A percentile compares a stretch with the other conserved stretches of the same genome.
Evolutionary conservation across 2,888 invertebrate genomes (phyloP).

Genomic region (Hipparchia sbordonii): DNA sequence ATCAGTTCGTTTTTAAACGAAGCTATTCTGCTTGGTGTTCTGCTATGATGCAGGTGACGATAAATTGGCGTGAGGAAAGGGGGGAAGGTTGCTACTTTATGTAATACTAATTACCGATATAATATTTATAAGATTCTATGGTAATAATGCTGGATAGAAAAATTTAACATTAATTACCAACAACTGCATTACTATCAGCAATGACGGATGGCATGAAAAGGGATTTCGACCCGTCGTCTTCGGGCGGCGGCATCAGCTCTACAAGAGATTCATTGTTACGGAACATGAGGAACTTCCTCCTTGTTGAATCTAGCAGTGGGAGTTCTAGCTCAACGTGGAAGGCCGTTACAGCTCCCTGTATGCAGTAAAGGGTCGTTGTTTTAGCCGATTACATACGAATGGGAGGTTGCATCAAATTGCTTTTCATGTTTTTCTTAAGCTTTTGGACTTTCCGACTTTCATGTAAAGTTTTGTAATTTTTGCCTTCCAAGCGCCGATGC

Average conservation of each 20-base stretch:
- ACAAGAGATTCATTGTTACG: conserved; percentile 60
- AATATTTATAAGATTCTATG: too few species aligned
- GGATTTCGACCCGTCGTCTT: conserved; percentile 56
- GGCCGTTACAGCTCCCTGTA: conserved; percentile 60
- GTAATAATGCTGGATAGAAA: neutral
- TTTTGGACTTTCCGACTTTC: too few species aligned
- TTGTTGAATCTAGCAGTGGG: conserved; percentile 76
- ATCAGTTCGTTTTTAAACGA: too few species aligned
- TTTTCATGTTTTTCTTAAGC: too few species aligned
- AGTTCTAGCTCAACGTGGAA: conserved; percentile 81
- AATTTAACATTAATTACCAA: conserved; percentile 42
- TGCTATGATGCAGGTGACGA: too few species aligned
- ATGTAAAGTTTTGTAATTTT: too few species aligned
- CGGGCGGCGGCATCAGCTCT: conserved; percentile 63
- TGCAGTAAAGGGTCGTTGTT: neutral
- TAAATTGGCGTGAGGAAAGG: too few species aligned
- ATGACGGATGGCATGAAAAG: conserved; percentile 30
- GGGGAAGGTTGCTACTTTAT: too few species aligned
- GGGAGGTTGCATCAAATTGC: too few species aligned
- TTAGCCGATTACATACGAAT: neutral
- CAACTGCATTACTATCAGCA: conserved; percentile 48
- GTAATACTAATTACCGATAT: too few species aligned
- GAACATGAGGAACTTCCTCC: conserved; percentile 68
- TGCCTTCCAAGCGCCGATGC: too few species aligned
- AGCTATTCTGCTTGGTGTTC: too few species aligned